Evolutionary conservation across 2,797 vertebrate genomes (phyloP).

Genomic region (Thripadectes ignobilis): DNA sequence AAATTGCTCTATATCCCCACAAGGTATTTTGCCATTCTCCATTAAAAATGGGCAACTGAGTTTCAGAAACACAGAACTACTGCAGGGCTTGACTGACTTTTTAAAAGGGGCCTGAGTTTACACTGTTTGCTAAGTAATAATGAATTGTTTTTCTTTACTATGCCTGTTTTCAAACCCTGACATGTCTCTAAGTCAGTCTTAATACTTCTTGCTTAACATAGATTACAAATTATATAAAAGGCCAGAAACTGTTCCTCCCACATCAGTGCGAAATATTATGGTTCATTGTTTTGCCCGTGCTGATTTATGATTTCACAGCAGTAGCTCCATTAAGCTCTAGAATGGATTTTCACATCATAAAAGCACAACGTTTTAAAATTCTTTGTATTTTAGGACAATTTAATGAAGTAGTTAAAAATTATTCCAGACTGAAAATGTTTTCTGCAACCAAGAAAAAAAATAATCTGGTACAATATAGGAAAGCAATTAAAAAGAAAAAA

Average conservation of each 20-base stretch:
- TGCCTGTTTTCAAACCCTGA: neutral
- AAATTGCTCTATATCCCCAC: conserved; percentile 22
- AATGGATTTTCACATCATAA: conserved; percentile 1
- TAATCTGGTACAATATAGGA: neutral
- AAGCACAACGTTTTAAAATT: neutral
- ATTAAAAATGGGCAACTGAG: conserved; percentile 12
- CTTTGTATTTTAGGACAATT: conserved; percentile 9
- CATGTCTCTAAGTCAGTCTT: neutral
- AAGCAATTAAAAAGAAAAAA: neutral
- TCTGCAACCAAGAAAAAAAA: neutral
- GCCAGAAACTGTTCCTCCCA: neutral
- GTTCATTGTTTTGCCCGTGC: conserved; percentile 1
- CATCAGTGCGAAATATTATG: neutral
- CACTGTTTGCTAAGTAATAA: neutral
- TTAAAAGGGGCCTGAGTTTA: neutral
- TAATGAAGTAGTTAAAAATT: conserved; percentile 38
- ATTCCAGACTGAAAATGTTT: neutral
- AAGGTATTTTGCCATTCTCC: conserved; percentile 44
- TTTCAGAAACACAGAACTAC: neutral
- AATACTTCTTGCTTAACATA: neutral
- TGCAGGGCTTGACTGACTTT: neutral
- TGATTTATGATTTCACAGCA: conserved; percentile 41
- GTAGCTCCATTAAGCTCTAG: conserved; percentile 12
- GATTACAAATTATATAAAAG: neutral
- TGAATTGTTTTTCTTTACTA: neutral